A percentile compares a stretch with the other conserved stretches of the same genome.
Evolutionary conservation across 2,888 invertebrate species (phyloP).

Genomic region (Drosophila fungiperda): DNA sequence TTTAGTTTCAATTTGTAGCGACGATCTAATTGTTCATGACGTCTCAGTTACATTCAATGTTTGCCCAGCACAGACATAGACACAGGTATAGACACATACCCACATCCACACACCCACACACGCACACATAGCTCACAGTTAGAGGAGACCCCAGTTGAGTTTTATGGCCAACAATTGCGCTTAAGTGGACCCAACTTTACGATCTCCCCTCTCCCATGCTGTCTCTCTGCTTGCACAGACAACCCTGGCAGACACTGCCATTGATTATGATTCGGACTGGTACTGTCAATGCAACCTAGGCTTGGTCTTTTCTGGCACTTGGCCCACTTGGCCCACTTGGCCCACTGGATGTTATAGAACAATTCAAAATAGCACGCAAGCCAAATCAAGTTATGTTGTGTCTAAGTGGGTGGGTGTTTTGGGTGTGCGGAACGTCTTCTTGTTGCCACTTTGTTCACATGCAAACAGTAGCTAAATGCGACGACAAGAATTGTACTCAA

Average conservation of each 20-base stretch:
- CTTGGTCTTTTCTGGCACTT: conserved; percentile 25
- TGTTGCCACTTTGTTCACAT: conserved; percentile 60
- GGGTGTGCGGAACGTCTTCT: conserved; percentile 45
- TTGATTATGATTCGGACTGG: conserved; percentile 7
- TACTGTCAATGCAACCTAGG: conserved; percentile 29
- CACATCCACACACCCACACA: conserved; percentile 1
- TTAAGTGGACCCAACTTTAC: conserved; percentile 78
- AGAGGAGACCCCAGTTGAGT: conserved; percentile 49
- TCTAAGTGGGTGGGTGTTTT: conserved; percentile 14
- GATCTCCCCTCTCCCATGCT: conserved; percentile 44
- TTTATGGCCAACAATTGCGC: conserved; percentile 79
- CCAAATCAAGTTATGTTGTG: conserved; percentile 68
- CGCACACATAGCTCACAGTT: conserved; percentile 15
- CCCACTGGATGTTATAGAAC: conserved; percentile 34
- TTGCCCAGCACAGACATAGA: conserved; percentile 23
- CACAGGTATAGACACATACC: conserved; percentile 5
- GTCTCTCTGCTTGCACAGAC: conserved; percentile 12
- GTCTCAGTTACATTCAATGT: conserved; percentile 30
- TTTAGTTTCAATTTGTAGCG: conserved; percentile 77
- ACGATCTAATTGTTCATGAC: conserved; percentile 74
- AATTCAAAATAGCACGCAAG: conserved; percentile 76
- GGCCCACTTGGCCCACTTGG: not conserved
- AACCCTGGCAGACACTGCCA: conserved; percentile 6
- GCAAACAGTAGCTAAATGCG: conserved; percentile 48
- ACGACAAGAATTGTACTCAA: conserved; percentile 35